Percentiles rank a stretch among this genome's conserved stretches.
These are phyloP conservation scores for Pterocles orientalis DNA, from an alignment of 2,113 vertebrate species.

Conservation along the genomic window DNA sequence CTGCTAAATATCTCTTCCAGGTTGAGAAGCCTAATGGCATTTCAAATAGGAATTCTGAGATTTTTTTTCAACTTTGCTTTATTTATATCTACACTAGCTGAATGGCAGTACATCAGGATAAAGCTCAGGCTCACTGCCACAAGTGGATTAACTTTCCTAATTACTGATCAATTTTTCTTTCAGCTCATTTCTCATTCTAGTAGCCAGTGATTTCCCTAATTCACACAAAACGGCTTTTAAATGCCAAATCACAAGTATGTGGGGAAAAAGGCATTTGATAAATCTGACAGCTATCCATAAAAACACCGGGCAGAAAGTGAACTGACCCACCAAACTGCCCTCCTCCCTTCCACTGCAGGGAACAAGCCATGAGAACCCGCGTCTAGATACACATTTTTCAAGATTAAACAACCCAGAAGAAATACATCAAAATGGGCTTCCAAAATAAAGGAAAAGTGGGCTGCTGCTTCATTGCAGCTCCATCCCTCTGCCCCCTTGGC, in stretches of 20 bases:
- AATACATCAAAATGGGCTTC: neutral
- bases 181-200: neutral
- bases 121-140: neutral
- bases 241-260: neutral
- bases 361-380: neutral
- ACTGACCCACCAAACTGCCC: neutral
- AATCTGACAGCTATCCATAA: neutral
- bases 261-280: neutral
- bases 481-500: neutral
- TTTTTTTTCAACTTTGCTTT: neutral
- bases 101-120: neutral
- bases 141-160: constrained; percentile 26
- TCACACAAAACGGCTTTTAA: neutral
- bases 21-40: neutral
- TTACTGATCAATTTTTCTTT: constrained; percentile 30
- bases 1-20: neutral
- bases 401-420: neutral
- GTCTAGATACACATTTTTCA: neutral
- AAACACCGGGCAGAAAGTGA: neutral
- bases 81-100: neutral
- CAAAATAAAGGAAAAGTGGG: neutral
- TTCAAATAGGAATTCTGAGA: neutral
- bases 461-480: neutral
- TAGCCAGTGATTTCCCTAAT: neutral
- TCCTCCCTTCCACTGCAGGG: neutral